Percentiles rank a stretch among this genome's conserved stretches.
These are phyloP conservation scores for Canis aureus DNA, from an alignment of 2,113 vertebrate genomes.

Conservation along the genomic window DNA sequence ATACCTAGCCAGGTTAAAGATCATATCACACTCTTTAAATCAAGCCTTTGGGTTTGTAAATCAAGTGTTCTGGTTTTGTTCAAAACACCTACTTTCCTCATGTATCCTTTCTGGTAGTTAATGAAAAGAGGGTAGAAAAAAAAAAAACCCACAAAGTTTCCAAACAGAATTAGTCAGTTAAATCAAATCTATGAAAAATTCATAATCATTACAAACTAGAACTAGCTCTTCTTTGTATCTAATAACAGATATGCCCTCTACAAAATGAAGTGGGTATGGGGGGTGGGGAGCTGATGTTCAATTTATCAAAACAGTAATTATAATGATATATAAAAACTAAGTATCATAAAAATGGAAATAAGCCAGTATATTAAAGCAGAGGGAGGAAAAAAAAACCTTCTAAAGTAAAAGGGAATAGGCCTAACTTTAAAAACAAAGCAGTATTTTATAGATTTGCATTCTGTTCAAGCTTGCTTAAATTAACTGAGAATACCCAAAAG, in stretches of 20 bases:
- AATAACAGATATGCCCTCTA: background rate
- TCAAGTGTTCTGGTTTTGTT: slow-evolving; percentile 19
- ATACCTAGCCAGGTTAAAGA: background rate
- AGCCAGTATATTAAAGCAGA: background rate
- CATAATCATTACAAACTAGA: slow-evolving; percentile 16
- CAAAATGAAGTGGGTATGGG: background rate
- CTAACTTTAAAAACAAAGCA: slow-evolving; percentile 22
- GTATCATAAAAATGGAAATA: slow-evolving; percentile 56
- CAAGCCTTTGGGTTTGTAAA: slow-evolving; percentile 14
- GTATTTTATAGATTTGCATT: slow-evolving; percentile 4
- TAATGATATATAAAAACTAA: slow-evolving; percentile 31
- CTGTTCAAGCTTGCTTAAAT: slow-evolving; percentile 10
- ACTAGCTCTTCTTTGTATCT: background rate
- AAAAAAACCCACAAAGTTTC: slow-evolving; percentile 9
- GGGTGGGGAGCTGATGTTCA: background rate
- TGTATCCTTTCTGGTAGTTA: slow-evolving; percentile 21
- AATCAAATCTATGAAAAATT: slow-evolving; percentile 50
- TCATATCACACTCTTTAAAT: background rate
- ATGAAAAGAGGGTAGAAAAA: slow-evolving; percentile 17
- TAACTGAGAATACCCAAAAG: background rate
- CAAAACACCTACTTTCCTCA: background rate
- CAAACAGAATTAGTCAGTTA: slow-evolving; percentile 52
- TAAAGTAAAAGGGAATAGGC: background rate
- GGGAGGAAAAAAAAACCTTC: background rate
- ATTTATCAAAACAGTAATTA: slow-evolving; percentile 59